Evolutionary conservation across 2,888 invertebrate species (phyloP).

Genomic region (Rotaria socialis): DNA sequence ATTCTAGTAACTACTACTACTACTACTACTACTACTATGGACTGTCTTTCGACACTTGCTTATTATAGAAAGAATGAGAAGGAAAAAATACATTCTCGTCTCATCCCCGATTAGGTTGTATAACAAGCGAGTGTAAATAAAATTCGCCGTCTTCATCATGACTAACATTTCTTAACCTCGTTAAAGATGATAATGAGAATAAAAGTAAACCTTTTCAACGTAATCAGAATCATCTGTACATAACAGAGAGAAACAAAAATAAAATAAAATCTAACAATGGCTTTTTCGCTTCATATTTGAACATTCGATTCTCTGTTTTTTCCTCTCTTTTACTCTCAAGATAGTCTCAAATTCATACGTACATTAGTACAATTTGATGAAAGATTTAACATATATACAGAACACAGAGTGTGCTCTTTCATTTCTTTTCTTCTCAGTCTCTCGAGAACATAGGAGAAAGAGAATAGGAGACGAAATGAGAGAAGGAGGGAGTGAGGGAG

Average conservation of each 20-base stretch:
- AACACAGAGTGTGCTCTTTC: background rate
- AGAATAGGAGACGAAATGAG: background rate
- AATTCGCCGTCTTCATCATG: background rate
- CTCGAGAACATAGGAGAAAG: background rate
- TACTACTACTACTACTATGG: background rate
- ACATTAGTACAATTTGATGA: constrained; percentile 29
- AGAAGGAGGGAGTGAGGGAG: background rate
- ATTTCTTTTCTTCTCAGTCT: background rate
- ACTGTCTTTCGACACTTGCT: background rate
- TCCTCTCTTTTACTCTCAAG: background rate
- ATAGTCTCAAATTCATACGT: background rate
- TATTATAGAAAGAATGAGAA: background rate
- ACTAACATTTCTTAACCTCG: background rate
- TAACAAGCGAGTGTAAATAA: background rate
- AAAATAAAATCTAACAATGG: background rate
- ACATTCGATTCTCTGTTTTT: background rate
- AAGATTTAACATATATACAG: constrained; percentile 27
- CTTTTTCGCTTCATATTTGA: background rate
- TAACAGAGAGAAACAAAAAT: too few relatives aligned
- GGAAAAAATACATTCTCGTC: background rate
- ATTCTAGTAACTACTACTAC: background rate
- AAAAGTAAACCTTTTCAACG: background rate
- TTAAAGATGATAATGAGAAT: constrained; percentile 8
- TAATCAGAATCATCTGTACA: background rate
- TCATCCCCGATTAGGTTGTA: background rate